Evolutionary conservation across 2,797 vertebrate genomes (phyloP), one percentile per base, ranked within the genome.

Genomic region (Trachurus trachurus): DNA sequence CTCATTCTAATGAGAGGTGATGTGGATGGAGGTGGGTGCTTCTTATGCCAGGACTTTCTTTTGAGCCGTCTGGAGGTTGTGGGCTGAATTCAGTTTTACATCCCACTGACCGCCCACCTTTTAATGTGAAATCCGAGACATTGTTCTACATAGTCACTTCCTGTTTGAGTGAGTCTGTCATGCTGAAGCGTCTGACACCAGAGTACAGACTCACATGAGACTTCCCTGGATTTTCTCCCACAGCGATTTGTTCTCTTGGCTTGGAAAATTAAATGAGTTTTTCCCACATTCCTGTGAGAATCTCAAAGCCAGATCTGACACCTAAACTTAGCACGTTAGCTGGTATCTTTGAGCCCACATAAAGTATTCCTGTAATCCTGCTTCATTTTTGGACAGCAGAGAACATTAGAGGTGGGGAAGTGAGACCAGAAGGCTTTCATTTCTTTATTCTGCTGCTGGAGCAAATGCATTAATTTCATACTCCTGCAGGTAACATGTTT

Each of bases 21-120:
- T 70, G 44, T 13, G 15, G 16, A n/a, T 74, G 73, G 50, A 74
- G 44, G 78, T 71, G 66, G 74, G 52, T 22, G 74, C 21, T 57
- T 31, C 64, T 54, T 40, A 42, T 62, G 66, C 56, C n/a, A 62
- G 60, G 52, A 47, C 44, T 63, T 72, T 69, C 37, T 56, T 44
- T 19, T 26, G 26, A 69, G 56, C 77, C 56, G 56, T 53, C 49
- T 66, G 66, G 70, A 74, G 45, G 65, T 62, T 12, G n/a, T 26
- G 39, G 61, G 16, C 15, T 67, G 44, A 29, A 59, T 76, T 76
- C 44, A 57, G 52, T 54, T 72, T 34, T 17, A 40, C 54, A 19
- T 50, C 54, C 53, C 42, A 65, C 72, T 0, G 6, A 19, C 63
- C 53, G 5, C 72, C 72, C 59, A 77, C 61, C 66, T 59, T 76